These are phyloP conservation scores for Drosophila kanapiae DNA, from an alignment of 1,140 invertebrate genomes.

Conservation along the genomic window DNA sequence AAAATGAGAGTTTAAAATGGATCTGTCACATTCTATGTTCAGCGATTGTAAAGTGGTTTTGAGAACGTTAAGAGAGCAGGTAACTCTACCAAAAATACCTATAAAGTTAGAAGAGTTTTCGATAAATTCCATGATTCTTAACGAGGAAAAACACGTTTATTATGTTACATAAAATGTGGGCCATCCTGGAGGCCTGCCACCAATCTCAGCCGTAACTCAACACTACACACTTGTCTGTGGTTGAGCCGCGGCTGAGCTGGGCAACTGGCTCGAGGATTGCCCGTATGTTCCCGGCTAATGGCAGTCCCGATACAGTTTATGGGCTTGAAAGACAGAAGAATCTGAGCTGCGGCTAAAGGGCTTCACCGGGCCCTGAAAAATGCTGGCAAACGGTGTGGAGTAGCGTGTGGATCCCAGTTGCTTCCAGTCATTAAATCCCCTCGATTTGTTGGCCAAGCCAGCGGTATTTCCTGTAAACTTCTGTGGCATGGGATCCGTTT, in stretches of 20 bases:
- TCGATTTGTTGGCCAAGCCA: background rate
- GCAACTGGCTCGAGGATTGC: background rate
- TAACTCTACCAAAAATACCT: no score
- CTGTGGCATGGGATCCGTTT: background rate
- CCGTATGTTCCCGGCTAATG: conserved; percentile 10
- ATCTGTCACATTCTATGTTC: no score
- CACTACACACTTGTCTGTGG: background rate
- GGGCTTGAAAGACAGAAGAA: background rate
- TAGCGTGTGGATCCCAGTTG: background rate
- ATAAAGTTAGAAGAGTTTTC: background rate
- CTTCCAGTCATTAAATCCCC: conserved; percentile 2
- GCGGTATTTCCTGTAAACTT: background rate
- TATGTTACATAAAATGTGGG: background rate
- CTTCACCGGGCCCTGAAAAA: conserved; percentile 19
- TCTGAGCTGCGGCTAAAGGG: background rate
- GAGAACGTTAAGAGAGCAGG: no score
- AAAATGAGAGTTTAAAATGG: background rate
- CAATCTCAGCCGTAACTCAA: conserved; percentile 17
- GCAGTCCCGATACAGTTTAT: conserved; percentile 17
- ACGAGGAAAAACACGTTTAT: conserved; percentile 27
- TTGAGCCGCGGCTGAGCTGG: background rate
- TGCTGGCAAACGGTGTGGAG: conserved; percentile 9
- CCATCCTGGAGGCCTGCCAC: background rate
- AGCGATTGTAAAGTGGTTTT: no score
- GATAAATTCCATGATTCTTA: background rate